Conservation (phyloP, 64 coral and sea anemone species). For the Montipora efflorescens region DNA sequence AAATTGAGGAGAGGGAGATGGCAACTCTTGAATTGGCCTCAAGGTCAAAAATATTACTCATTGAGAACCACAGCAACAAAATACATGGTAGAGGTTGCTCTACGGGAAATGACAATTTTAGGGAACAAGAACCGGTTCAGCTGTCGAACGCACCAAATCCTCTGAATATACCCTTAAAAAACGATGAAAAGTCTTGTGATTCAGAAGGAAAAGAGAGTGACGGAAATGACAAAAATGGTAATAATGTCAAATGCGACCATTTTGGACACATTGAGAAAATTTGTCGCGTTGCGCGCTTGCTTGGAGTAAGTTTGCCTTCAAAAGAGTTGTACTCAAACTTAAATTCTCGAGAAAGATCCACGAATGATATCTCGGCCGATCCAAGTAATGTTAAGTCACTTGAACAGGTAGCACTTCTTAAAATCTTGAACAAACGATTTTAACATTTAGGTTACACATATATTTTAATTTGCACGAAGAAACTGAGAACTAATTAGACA, state of each 20-base stretch:
- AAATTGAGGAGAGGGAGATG: background rate
- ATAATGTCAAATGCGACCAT: background rate
- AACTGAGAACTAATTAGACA: too few relatives aligned
- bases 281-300: background rate
- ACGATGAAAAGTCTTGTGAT: background rate
- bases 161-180: background rate
- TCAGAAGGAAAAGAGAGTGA: background rate
- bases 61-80: background rate
- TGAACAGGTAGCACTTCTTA: background rate
- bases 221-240: background rate
- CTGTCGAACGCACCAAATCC: background rate
- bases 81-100: background rate
- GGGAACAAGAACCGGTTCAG: background rate
- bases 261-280: background rate
- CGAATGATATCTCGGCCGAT: background rate
- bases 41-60: background rate
- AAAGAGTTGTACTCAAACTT: constrained; percentile 23
- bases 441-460: background rate
- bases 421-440: constrained; percentile 44
- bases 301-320: constrained; percentile 22
- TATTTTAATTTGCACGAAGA: too few relatives aligned
- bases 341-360: background rate
- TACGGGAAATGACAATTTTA: background rate
- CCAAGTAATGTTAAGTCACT: background rate
- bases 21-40: background rate